Base-by-base conservation (phyloP, 1,140 invertebrate species). In the Cherax destructor region DNA sequence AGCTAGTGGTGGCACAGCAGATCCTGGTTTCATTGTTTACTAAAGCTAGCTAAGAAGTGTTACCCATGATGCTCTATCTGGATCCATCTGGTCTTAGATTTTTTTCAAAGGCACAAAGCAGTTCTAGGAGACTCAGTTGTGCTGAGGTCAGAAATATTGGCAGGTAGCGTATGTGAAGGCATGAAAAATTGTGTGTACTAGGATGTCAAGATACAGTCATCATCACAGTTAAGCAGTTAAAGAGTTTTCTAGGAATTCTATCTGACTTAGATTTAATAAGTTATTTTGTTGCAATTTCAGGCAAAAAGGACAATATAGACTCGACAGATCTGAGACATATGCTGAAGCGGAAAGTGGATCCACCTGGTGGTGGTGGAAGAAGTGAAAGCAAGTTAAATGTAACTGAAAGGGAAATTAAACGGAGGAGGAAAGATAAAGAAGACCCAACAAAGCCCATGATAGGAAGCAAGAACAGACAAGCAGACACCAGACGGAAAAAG, bases 401-500 rank as follows among this genome's bases (percentile, higher is more conserved):
- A 30, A 41, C 21, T 59, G 78, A 81, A 52, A 74, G 76, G 72
- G 88, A 84, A 24, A 56, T 78, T 50, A 91, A 91, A 69, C 83
- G 83, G 11, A 61, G 59, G 30, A 85, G 89, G 49, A 84, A 78
- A 56, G 89, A 91, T 18, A 72, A 79, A 41, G 74, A 72, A 74
- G 81, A 91, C 2, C 50, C 30, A 49, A 49, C 24, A 7, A 83
- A 41, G 52, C 6, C 18, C 41, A 59, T 52, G 10, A 47, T 79
- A 11, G 10, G 69, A 52, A 72, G 83, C 47, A 91, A 80, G 76
- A 69, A 72, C 61, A 81, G 87, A 83, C 78, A 89, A 76, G 59
- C 61, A 41, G 87, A 89, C 21, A 79, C 16, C 83, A 86, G 49
- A 50, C 85, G 89, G 61, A 91, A 91, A 76, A 91, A 91, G 61